These are phyloP conservation scores for Psephotus haematonotus DNA, from an alignment of 2,113 vertebrate species.

Conservation along the genomic window DNA sequence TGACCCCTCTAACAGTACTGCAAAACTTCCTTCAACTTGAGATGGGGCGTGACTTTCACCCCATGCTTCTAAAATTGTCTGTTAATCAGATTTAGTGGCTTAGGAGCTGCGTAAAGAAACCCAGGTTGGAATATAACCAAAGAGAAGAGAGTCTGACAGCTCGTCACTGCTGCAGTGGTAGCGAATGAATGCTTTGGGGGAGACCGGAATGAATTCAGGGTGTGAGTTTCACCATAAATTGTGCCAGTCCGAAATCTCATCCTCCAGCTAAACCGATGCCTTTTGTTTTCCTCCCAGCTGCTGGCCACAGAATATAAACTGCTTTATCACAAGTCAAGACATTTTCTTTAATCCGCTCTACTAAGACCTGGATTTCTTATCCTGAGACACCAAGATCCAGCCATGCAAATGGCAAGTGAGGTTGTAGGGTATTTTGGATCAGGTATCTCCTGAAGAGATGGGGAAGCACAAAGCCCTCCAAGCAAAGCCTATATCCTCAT, in stretches of 20 bases:
- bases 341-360: constrained; percentile 41
- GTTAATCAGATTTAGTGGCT: constrained; percentile 53
- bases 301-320: background rate
- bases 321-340: background rate
- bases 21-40: background rate
- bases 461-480: background rate
- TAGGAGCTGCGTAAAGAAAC: background rate
- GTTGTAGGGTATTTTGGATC: constrained; percentile 38
- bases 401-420: constrained; percentile 29
- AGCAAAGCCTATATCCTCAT: background rate
- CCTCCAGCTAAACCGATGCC: background rate
- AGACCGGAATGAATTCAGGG: background rate
- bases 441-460: background rate
- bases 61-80: constrained; percentile 22
- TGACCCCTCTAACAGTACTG: background rate
- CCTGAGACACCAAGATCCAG: constrained; percentile 22
- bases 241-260: background rate
- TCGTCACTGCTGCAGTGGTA: background rate
- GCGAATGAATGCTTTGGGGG: background rate
- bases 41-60: constrained; percentile 7
- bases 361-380: constrained; percentile 61
- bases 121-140: background rate
- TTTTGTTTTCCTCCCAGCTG: background rate
- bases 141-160: background rate
- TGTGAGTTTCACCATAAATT: background rate